phyloP scores from a whole-genome alignment of 2,888 invertebrate genomes.

The Athetis lepigone region DNA sequence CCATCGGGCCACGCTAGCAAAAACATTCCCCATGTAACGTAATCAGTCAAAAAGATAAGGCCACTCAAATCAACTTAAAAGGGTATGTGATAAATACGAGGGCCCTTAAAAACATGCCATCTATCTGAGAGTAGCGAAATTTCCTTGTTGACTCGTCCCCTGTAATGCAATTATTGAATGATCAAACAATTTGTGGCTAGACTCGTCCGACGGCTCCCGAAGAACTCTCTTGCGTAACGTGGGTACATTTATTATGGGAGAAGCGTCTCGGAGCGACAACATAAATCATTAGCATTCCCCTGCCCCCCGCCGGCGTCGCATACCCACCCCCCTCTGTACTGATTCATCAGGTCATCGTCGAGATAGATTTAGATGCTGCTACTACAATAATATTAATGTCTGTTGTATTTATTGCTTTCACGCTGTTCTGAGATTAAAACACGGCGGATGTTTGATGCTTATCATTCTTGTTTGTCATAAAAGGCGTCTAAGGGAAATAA shows the following conservation, averaged over 20 bases:
- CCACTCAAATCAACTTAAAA: constrained; percentile 49
- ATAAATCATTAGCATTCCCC: constrained; percentile 81
- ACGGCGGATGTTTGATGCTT: constrained; percentile 25
- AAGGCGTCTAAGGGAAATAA: constrained; percentile 15
- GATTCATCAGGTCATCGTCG: constrained; percentile 76
- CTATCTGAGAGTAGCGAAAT: constrained; percentile 34
- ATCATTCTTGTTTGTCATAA: constrained; percentile 33
- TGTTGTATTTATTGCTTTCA: constrained; percentile 51
- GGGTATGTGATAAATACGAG: constrained; percentile 41
- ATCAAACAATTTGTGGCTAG: constrained; percentile 63
- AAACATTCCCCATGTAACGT: constrained; percentile 24
- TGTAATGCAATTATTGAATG: constrained; percentile 61
- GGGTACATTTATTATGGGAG: constrained; percentile 82
- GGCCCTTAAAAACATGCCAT: constrained; percentile 46
- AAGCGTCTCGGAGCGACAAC: constrained; percentile 77
- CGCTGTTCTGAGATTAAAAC: constrained; percentile 35
- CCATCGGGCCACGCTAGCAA: constrained; percentile 3
- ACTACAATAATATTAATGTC: constrained; percentile 53
- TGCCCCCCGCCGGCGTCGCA: constrained; percentile 61
- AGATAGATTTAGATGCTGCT: constrained; percentile 63
- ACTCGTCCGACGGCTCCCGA: constrained; percentile 42
- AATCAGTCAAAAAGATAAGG: constrained; percentile 41
- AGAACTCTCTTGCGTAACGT: constrained; percentile 72
- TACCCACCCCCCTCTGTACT: constrained; percentile 61
- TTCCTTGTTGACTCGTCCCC: constrained; percentile 47